phyloP scores from a whole-genome alignment of 2,113 vertebrate genomes.

The Podilymbus podiceps region DNA sequence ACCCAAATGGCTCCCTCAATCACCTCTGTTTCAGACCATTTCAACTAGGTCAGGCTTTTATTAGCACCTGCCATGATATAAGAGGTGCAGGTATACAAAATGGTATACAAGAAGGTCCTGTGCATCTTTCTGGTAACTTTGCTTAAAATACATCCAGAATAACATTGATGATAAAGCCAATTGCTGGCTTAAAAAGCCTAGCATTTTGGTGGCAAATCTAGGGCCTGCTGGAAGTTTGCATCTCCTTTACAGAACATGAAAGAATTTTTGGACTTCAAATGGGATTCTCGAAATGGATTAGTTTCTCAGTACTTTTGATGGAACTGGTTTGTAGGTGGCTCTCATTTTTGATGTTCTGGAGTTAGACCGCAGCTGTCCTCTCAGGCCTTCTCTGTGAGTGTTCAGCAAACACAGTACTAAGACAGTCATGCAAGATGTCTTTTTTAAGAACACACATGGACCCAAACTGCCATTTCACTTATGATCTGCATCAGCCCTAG shows the following conservation, averaged over 20 bases:
- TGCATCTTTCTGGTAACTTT: neutral
- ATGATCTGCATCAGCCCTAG: neutral
- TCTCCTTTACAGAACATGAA: neutral
- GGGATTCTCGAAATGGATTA: neutral
- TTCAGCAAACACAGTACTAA: neutral
- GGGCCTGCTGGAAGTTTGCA: neutral
- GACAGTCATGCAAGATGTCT: accelerated
- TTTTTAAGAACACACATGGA: neutral
- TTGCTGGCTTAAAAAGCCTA: neutral
- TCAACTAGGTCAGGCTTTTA: neutral
- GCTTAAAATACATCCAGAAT: neutral
- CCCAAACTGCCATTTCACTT: neutral
- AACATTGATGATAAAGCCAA: neutral
- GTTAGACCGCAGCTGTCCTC: neutral
- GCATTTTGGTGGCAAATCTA: neutral
- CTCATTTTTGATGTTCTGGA: neutral
- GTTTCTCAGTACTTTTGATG: neutral
- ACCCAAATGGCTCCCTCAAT: neutral
- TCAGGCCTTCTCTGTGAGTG: accelerated
- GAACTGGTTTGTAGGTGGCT: neutral
- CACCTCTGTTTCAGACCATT: neutral
- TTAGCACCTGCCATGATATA: neutral
- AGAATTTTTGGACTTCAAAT: neutral
- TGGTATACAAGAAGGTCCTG: neutral
- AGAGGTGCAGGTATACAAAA: neutral